Evolutionary conservation across 92 coral and sea anemone genomes (phyloP).

Genomic region (Metridium senile): DNA sequence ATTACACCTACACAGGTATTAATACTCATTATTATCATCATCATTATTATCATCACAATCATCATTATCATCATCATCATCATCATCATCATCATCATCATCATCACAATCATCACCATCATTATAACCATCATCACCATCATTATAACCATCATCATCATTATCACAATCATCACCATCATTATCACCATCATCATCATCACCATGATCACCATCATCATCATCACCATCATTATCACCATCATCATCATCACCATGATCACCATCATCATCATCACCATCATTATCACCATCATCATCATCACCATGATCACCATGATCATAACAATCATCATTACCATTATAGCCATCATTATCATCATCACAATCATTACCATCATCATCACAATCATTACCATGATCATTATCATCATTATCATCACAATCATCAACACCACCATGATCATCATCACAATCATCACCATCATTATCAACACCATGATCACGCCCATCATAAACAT

Average conservation of each 20-base stretch:
- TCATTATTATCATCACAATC: neutral
- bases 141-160: neutral
- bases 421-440: neutral
- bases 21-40: neutral
- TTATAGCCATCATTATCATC: too few relatives aligned
- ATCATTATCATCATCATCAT: neutral
- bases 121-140: neutral
- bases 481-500: neutral
- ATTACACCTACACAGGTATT: constrained; percentile 71
- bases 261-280: neutral
- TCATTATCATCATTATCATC: neutral
- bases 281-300: too few relatives aligned
- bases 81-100: neutral
- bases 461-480: neutral
- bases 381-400: neutral
- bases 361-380: neutral
- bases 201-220: neutral
- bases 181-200: neutral
- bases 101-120: neutral
- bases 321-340: too few relatives aligned
- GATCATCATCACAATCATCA: neutral
- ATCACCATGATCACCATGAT: too few relatives aligned
- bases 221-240: neutral
- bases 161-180: neutral
- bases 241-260: neutral